Evolutionary conservation across 2,888 invertebrate species (phyloP).

Genomic region (Oxycera nigricornis): DNA sequence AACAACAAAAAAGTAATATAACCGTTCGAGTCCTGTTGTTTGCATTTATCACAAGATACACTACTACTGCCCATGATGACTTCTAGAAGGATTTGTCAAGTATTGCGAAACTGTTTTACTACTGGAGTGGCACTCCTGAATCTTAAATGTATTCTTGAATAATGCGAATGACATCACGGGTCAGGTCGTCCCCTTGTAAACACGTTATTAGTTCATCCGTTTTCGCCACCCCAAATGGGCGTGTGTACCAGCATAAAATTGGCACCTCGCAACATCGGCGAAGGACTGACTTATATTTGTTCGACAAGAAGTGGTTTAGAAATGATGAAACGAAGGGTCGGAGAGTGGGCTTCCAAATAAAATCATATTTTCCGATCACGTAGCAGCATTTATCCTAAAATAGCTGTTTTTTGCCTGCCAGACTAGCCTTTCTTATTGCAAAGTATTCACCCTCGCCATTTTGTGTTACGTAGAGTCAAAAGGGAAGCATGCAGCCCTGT

Average conservation of each 20-base stretch:
- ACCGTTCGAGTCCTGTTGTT: background rate
- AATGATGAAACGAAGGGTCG: slow-evolving; percentile 11
- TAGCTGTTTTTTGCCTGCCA: slow-evolving; percentile 5
- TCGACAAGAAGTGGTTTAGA: slow-evolving; percentile 18
- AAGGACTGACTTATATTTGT: background rate
- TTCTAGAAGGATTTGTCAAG: background rate
- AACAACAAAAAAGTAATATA: background rate
- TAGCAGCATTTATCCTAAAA: slow-evolving; percentile 31
- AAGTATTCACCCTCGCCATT: background rate
- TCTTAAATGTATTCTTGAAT: slow-evolving; percentile 8
- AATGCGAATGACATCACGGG: slow-evolving; percentile 7
- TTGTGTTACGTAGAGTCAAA: slow-evolving; percentile 20
- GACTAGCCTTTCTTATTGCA: slow-evolving; percentile 11
- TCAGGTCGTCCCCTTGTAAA: slow-evolving; percentile 31
- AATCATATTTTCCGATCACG: slow-evolving; percentile 38
- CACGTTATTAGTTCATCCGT: slow-evolving; percentile 32
- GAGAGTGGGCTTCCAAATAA: slow-evolving; percentile 7
- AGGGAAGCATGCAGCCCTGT: slow-evolving; percentile 4
- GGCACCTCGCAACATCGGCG: slow-evolving; percentile 20
- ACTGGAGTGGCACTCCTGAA: background rate
- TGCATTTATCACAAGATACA: background rate
- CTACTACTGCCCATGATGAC: background rate
- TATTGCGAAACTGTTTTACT: slow-evolving; percentile 8
- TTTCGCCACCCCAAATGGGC: background rate
- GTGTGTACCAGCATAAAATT: background rate